A percentile compares a stretch with the other conserved stretches of the same genome.
Conservation (phyloP, 2,888 invertebrate species). For the Calliphora vomitoria region DNA sequence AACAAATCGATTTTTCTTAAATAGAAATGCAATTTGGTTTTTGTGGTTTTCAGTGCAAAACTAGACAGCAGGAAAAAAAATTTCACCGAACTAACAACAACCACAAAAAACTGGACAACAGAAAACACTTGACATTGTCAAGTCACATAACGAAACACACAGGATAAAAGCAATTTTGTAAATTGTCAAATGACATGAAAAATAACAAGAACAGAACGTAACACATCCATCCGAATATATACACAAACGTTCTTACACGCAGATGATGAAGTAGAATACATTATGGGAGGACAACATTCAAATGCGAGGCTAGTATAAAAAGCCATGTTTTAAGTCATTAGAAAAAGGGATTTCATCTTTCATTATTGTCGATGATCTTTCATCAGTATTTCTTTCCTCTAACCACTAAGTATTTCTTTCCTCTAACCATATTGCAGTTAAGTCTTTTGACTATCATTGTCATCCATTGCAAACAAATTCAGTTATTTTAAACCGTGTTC, state of each 20-base stretch:
- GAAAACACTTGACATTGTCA: conserved; percentile 66
- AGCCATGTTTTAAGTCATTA: neutral
- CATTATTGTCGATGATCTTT: no score
- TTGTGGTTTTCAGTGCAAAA: conserved; percentile 55
- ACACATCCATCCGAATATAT: conserved; percentile 7
- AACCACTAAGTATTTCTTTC: neutral
- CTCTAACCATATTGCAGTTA: no score
- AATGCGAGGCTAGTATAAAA: neutral
- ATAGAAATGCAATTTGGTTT: conserved; percentile 64
- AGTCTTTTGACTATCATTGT: no score
- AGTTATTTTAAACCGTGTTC: no score
- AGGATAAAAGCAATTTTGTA: conserved; percentile 69
- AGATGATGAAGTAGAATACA: conserved; percentile 34
- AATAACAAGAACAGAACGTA: conserved; percentile 46
- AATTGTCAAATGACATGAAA: conserved; percentile 70
- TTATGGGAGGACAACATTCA: neutral
- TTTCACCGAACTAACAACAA: neutral
- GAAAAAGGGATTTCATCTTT: no score
- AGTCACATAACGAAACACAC: conserved; percentile 28
- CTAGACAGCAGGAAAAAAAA: conserved; percentile 35
- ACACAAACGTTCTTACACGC: neutral
- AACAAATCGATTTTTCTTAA: conserved; percentile 59
- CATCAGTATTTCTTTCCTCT: no score
- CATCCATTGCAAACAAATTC: no score
- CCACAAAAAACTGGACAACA: conserved; percentile 41